Conservation (phyloP, 2,113 vertebrate species). For the Myocastor coypus region DNA sequence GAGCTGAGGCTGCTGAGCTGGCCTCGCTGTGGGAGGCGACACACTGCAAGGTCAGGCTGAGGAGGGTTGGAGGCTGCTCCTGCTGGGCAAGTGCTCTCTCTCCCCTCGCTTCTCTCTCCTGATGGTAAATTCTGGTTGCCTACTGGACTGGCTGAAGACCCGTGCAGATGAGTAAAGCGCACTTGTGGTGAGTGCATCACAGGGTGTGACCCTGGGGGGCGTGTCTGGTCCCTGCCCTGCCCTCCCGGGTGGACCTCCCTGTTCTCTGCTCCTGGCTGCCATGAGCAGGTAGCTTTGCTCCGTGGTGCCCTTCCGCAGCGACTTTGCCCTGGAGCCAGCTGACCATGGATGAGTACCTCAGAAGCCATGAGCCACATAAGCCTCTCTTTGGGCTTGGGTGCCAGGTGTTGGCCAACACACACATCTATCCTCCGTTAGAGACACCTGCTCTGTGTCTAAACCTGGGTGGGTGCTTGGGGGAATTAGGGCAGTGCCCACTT, state of each 20-base stretch:
- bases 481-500: background rate
- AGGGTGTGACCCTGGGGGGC: background rate
- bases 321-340: background rate
- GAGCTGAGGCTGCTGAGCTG: background rate
- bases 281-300: background rate
- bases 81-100: background rate
- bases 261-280: background rate
- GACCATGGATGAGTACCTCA: background rate
- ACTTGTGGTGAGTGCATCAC: background rate
- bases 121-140: background rate
- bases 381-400: background rate
- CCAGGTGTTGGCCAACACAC: background rate
- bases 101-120: background rate
- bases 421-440: background rate
- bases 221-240: background rate
- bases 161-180: background rate
- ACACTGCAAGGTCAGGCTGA: background rate
- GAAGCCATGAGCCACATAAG: background rate
- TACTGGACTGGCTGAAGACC: background rate
- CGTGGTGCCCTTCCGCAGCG: background rate
- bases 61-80: background rate
- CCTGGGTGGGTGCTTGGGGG: background rate
- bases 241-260: background rate
- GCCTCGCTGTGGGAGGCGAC: background rate
- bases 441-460: background rate